Evolutionary conservation across 2,113 vertebrate genomes (phyloP).

Genomic region (Tiliqua scincoides): DNA sequence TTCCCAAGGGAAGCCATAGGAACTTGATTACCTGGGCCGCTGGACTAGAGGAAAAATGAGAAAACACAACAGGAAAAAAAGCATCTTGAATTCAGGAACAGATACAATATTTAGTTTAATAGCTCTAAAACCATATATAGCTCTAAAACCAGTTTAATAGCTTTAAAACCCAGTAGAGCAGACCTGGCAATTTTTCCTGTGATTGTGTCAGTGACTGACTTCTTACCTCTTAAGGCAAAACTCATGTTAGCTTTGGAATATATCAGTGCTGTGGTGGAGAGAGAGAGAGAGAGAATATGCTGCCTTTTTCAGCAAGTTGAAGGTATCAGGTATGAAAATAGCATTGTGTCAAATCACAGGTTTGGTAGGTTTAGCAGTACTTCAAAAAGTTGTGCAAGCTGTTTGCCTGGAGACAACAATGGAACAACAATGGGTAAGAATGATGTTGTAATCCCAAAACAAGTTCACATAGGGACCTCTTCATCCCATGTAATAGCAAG

Average conservation of each 20-base stretch:
- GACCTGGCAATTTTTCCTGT: not conserved
- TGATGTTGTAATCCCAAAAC: too few relatives aligned
- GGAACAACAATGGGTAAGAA: not conserved
- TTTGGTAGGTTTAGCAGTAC: not conserved
- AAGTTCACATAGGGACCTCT: too few relatives aligned
- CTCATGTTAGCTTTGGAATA: not conserved
- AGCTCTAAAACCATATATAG: not conserved
- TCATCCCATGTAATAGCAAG: too few relatives aligned
- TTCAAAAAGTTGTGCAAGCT: not conserved
- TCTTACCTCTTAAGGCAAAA: slow-evolving; percentile 1
- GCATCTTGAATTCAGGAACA: not conserved
- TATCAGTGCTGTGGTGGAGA: not conserved
- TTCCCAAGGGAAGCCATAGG: not conserved
- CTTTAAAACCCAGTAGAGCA: not conserved
- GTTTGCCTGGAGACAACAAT: not conserved
- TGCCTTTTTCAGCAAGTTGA: not conserved
- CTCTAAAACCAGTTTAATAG: not conserved
- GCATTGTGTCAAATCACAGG: not conserved
- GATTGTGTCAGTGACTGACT: not conserved
- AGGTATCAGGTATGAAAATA: not conserved
- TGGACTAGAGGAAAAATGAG: not conserved
- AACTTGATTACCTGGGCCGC: not conserved
- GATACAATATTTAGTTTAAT: not conserved
- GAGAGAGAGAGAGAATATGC: not conserved
- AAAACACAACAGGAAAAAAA: not conserved